A percentile compares a stretch with the other conserved stretches of the same genome.
Evolutionary conservation across 2,113 vertebrate species (phyloP).

Genomic region (Amblyornis subalaris): DNA sequence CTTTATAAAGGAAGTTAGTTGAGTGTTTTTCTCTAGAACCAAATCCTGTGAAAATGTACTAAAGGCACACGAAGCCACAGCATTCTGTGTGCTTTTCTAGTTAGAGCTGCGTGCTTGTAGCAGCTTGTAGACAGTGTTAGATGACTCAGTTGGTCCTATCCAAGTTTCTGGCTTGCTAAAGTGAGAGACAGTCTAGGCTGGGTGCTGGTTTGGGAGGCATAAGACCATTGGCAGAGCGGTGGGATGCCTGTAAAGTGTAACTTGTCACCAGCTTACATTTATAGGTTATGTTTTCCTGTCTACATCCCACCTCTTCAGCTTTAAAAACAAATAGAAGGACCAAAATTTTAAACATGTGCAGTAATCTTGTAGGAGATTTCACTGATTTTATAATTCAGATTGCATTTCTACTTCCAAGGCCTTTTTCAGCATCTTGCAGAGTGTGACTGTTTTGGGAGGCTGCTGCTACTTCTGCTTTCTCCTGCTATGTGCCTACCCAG

Average conservation of each 20-base stretch:
- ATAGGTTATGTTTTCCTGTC: neutral
- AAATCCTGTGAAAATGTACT: neutral
- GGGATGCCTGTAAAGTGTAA: neutral
- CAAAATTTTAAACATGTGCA: neutral
- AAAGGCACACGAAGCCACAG: fast-evolving
- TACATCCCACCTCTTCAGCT: neutral
- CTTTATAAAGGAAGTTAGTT: neutral
- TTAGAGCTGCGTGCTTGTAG: neutral
- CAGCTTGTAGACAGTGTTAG: neutral
- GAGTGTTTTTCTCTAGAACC: neutral
- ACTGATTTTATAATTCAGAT: neutral
- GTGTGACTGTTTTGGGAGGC: neutral
- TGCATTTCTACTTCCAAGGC: neutral
- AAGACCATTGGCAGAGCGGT: neutral
- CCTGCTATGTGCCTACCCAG: neutral
- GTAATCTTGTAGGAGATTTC: neutral
- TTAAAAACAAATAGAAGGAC: neutral
- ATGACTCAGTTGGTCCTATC: neutral
- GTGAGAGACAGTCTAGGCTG: neutral
- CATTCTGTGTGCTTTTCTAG: neutral
- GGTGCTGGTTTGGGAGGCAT: fast-evolving
- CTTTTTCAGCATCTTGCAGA: neutral
- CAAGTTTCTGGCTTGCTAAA: neutral
- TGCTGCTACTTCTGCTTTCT: neutral
- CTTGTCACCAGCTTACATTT: neutral